These are phyloP conservation scores for Vulpes ferrilata DNA, from an alignment of 2,113 vertebrate genomes.

Conservation along the genomic window DNA sequence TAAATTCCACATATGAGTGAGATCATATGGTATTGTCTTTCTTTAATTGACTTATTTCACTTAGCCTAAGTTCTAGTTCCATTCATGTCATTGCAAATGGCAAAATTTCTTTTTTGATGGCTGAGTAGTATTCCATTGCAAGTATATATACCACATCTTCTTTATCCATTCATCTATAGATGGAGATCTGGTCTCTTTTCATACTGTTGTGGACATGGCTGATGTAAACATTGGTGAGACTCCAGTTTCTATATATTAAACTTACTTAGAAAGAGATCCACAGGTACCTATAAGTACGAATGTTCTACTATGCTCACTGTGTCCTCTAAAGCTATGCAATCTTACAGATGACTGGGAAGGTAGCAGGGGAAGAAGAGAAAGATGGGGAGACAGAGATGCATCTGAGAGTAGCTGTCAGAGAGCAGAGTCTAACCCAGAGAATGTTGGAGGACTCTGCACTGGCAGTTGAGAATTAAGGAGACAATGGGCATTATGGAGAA, in stretches of 20 bases:
- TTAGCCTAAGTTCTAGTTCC: neutral
- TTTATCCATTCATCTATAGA: too few relatives aligned
- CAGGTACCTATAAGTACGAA: neutral
- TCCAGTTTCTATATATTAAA: neutral
- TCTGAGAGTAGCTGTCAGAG: neutral
- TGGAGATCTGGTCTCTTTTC: neutral
- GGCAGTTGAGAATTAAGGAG: neutral
- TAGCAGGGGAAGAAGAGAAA: neutral
- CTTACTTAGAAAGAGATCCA: neutral
- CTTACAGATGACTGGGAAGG: neutral
- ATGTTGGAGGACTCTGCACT: neutral
- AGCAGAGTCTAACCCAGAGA: neutral
- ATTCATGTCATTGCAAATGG: neutral
- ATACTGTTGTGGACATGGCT: neutral
- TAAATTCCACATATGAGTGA: neutral
- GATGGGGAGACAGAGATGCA: neutral
- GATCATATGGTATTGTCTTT: neutral
- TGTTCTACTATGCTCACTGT: rapidly evolving
- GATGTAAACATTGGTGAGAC: too few relatives aligned
- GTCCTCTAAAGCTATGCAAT: neutral
- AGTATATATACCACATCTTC: too few relatives aligned
- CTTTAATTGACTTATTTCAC: neutral
- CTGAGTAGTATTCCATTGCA: neutral
- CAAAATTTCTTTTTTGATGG: neutral
- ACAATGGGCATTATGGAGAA: too few relatives aligned